Evolutionary conservation across 2,888 invertebrate species (phyloP), one percentile per base, ranked within the genome.

Genomic region (Dasysyrphus tricinctus): DNA sequence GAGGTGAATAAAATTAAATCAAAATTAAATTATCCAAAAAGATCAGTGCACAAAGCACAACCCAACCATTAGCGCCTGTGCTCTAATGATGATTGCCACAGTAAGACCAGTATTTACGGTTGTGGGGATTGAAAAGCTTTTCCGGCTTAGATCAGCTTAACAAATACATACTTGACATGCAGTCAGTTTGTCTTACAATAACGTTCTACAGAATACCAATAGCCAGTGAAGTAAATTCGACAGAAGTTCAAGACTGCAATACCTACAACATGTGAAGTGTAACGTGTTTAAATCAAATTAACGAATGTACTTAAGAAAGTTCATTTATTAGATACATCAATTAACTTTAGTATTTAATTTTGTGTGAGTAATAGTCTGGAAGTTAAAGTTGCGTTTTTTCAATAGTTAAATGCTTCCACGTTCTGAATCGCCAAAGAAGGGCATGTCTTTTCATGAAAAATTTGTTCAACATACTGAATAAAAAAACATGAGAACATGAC

Each of bases 61-160:
- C n/a, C n/a, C n/a, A 42, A 24, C 16, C 9, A 24, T 42, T 54
- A n/a, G 6, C 24, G 24, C n/a, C 7, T 54, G 37, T 29, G 51
- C 24, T 12, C 6, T 54, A 69, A 39, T 54, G 51, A 37, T 69
- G 69, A 54, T 69, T 24, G 69, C 54, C 54, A 14, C 6, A 39
- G 29, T 54, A 54, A 19, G 51, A 54, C 69, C 39, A 54, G 54
- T 16, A 12, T 34, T 19, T 3, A 49, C 6, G 16, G 29, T 24
- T 29, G 3, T 24, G 39, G 37, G 24, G 19, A 19, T 49, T 49
- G 12, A 12, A 49, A 49, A 67, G 49, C 67, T 67, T 49, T 32
- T 14, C 34, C 65, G 47, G 34, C 47, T 24, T 1, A 1, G 34
- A 32, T 61, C 24, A n/a, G n/a, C 61, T 63, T 39, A 42, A 42